Percentiles rank a stretch among this genome's conserved stretches.
phyloP scores from a whole-genome alignment of 2,888 invertebrate genomes.

The Fragum sueziense region DNA sequence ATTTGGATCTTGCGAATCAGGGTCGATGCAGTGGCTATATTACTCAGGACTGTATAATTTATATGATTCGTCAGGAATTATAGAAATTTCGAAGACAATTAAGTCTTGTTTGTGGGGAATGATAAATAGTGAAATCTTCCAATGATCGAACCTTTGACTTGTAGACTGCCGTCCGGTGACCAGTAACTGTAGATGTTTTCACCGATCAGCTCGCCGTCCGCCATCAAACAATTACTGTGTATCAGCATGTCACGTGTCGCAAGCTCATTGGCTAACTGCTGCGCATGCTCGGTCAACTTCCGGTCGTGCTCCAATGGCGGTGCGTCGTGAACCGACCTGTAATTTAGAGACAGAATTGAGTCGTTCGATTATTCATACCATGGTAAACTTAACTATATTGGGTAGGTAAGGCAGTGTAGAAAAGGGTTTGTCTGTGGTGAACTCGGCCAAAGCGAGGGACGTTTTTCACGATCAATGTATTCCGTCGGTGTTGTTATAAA shows the following conservation, averaged over 20 bases:
- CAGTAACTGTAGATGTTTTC: slow-evolving; percentile 38
- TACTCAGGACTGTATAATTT: background rate
- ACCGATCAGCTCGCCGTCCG: slow-evolving; percentile 17
- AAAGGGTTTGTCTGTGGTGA: background rate
- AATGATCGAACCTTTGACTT: slow-evolving; percentile 6
- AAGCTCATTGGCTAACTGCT: slow-evolving; percentile 32
- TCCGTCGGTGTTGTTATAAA: background rate
- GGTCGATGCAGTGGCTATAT: too few relatives aligned
- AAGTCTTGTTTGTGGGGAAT: background rate
- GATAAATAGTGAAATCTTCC: background rate
- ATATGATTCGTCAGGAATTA: background rate
- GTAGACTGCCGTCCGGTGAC: slow-evolving; percentile 7
- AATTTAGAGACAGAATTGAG: background rate
- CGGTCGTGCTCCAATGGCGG: slow-evolving; percentile 12
- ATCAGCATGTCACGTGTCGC: slow-evolving; percentile 26
- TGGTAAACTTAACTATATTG: background rate
- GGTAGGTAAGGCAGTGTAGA: background rate
- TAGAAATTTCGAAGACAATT: background rate
- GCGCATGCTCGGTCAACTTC: slow-evolving; percentile 35
- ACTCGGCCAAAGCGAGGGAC: background rate
- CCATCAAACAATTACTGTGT: slow-evolving; percentile 26
- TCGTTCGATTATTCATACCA: background rate
- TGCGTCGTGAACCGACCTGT: slow-evolving; percentile 21
- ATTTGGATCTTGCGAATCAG: too few relatives aligned
- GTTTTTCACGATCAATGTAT: background rate